Evolutionary conservation across 2,888 invertebrate genomes (phyloP).

Genomic region (Philonicus albiceps): DNA sequence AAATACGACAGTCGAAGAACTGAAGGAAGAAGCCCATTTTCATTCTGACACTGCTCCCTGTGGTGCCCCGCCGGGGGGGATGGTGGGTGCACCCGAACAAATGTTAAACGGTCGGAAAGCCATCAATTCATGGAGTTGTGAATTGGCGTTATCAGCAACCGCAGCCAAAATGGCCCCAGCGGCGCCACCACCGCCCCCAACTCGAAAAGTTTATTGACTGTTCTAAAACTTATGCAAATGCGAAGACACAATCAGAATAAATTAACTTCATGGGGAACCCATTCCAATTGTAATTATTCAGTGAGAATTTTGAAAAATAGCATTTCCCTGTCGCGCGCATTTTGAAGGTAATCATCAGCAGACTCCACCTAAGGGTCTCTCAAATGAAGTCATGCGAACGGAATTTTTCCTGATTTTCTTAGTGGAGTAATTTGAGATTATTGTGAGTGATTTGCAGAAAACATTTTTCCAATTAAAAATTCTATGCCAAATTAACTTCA

Average conservation of each 20-base stretch:
- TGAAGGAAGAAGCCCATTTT: not conserved
- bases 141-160: not conserved
- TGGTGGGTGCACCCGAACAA: not conserved
- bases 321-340: not conserved
- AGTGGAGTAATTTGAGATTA: too few relatives aligned
- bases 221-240: not conserved
- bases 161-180: not conserved
- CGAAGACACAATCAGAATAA: not conserved
- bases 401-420: not conserved
- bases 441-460: not conserved
- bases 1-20: not conserved
- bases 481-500: not conserved
- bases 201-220: not conserved
- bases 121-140: not conserved
- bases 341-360: not conserved
- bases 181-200: not conserved
- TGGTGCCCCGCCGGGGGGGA: not conserved
- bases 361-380: not conserved
- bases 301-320: not conserved
- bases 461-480: not conserved
- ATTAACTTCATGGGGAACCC: not conserved
- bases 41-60: not conserved
- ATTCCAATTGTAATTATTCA: not conserved
- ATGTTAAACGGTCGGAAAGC: not conserved
- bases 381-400: not conserved